Evolutionary conservation across 1,140 invertebrate species (phyloP).

Genomic region (Chelonus insularis): DNA sequence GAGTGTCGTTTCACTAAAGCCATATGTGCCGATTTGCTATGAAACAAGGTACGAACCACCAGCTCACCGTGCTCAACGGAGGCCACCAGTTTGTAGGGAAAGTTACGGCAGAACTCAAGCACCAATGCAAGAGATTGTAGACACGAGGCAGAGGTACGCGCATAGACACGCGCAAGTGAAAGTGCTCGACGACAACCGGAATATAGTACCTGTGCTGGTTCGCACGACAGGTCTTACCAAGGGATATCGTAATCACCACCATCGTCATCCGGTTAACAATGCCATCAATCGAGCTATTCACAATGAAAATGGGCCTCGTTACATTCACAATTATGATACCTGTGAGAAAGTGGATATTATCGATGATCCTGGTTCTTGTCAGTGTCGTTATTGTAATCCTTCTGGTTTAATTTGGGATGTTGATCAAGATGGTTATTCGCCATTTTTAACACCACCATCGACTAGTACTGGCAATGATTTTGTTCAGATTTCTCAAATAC

Average conservation of each 20-base stretch:
- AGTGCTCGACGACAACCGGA: constrained; percentile 58
- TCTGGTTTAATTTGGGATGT: constrained; percentile 77
- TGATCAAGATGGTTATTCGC: constrained; percentile 61
- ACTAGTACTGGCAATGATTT: constrained; percentile 20
- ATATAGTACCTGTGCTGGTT: constrained; percentile 45
- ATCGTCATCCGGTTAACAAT: constrained; percentile 34
- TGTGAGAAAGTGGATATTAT: constrained; percentile 47
- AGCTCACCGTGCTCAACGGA: constrained; percentile 35
- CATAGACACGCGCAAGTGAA: constrained; percentile 54
- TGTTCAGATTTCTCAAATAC: constrained; percentile 38
- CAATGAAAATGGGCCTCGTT: constrained; percentile 43
- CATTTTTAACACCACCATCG: constrained; percentile 49
- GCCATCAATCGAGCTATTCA: constrained; percentile 32
- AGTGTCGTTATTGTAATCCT: constrained; percentile 79
- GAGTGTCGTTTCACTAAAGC: constrained; percentile 48
- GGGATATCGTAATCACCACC: constrained; percentile 38
- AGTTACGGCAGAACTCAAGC: constrained; percentile 37
- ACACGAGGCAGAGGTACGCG: constrained; percentile 47
- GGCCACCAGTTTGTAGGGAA: constrained; percentile 39
- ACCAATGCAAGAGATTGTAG: constrained; percentile 47
- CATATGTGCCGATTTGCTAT: constrained; percentile 48
- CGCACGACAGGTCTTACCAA: constrained; percentile 38
- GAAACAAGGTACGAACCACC: constrained; percentile 41
- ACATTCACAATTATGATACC: constrained; percentile 37
- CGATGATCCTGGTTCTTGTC: constrained; percentile 65